These are phyloP conservation scores for Selenia dentaria DNA, from an alignment of 2,888 invertebrate genomes.

Conservation along the genomic window DNA sequence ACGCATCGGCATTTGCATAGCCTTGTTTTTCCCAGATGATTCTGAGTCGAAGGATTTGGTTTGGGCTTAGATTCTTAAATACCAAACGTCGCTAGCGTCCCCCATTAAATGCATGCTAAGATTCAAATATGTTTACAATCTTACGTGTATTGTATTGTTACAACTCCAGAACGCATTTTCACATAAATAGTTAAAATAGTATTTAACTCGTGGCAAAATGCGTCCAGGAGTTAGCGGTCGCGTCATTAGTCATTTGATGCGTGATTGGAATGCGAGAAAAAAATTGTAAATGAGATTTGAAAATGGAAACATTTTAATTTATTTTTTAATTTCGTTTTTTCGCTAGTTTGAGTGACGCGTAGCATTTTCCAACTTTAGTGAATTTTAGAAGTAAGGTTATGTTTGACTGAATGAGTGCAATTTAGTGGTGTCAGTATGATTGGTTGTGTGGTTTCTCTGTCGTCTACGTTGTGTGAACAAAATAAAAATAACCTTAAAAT, in stretches of 20 bases:
- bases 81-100: slow-evolving; percentile 14
- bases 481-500: slow-evolving; percentile 61
- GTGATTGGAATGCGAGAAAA: slow-evolving; percentile 29
- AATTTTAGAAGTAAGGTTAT: slow-evolving; percentile 44
- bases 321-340: slow-evolving; percentile 40
- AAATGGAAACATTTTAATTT: slow-evolving; percentile 57
- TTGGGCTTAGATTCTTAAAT: neutral
- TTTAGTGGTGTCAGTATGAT: slow-evolving; percentile 31
- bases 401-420: slow-evolving; percentile 12
- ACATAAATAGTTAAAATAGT: slow-evolving; percentile 26
- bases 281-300: slow-evolving; percentile 55
- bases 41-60: slow-evolving; percentile 8
- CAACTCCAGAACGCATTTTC: slow-evolving; percentile 26
- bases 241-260: slow-evolving; percentile 6
- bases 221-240: slow-evolving; percentile 15
- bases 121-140: slow-evolving; percentile 34
- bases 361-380: slow-evolving; percentile 29
- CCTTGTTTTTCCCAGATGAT: neutral
- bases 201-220: slow-evolving; percentile 34
- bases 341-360: slow-evolving; percentile 33
- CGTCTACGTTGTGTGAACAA: slow-evolving; percentile 66
- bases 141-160: slow-evolving; percentile 18
- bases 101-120: slow-evolving; percentile 24
- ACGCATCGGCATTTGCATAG: neutral
- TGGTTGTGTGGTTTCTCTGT: slow-evolving; percentile 38